Evolutionary conservation across 2,797 vertebrate genomes (phyloP).

Genomic region (Platyrinchus mystaceus): DNA sequence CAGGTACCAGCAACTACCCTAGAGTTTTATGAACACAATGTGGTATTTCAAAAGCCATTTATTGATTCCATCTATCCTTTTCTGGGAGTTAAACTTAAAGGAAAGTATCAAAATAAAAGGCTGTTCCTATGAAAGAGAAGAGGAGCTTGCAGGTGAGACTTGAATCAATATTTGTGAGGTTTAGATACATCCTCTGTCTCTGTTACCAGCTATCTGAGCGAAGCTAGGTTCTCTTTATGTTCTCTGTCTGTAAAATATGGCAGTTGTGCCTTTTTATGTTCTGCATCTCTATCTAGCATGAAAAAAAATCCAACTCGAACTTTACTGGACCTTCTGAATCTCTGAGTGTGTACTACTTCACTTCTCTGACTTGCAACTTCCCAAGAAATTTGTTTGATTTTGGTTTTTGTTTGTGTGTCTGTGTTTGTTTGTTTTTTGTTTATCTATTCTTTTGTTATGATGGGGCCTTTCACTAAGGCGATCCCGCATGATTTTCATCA

Average conservation of each 20-base stretch:
- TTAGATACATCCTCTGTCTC: background rate
- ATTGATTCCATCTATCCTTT: background rate
- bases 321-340: background rate
- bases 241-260: fast-evolving
- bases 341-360: background rate
- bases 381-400: background rate
- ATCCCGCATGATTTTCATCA: background rate
- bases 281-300: background rate
- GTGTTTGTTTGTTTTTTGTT: background rate
- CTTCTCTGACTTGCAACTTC: background rate
- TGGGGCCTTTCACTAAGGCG: background rate
- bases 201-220: background rate
- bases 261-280: background rate
- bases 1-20: background rate
- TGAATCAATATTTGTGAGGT: background rate
- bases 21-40: background rate
- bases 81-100: background rate
- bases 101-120: background rate
- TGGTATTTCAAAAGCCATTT: background rate
- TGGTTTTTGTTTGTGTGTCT: too few species aligned
- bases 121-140: background rate
- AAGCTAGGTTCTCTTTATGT: background rate
- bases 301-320: background rate
- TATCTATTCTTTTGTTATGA: background rate
- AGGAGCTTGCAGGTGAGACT: background rate